Base-by-base conservation (phyloP, 2,888 invertebrate genomes). In the Carpatolechia fugitivella region DNA sequence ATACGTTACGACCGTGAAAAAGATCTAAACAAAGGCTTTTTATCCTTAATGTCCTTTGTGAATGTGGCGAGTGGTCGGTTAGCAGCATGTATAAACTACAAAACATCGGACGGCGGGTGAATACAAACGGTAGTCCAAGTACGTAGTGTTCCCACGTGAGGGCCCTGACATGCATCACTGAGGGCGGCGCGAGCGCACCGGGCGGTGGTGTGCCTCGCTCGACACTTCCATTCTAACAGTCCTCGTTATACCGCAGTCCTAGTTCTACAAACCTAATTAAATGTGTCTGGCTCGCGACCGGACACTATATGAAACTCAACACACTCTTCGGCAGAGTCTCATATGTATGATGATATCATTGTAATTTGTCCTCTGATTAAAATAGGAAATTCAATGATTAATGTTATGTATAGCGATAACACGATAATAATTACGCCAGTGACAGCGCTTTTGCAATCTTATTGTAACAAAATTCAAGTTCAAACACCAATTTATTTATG, bases 61-160 rank as follows among this genome's bases (percentile, higher is more conserved):
- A 40, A 16, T 35, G n/a, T 44, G n/a, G 33, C 46, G 44, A 41
- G 35, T 49, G 33, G 40, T 40, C 51, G 16, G 40, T 36, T 47
- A 13, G 52, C 31, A 33, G 48, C 56, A 56, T 57, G 54, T 51
- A 46, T 40, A 56, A 56, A 54, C 38, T 31, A 51, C 65, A 64
- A 70, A 68, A 69, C 69, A 63, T 62, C 52, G 58, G 60, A 63
- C 65, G 70, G 72, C 72, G 64, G 65, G 66, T 68, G 75, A 76
- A 79, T 79, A 73, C 73, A 75, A 77, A 78, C 76, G 74, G 71
- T 73, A 72, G 72, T 76, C 69, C 70, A 75, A 69, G 72, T 76
- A 75, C 72, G 69, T 57, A 65, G 63, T 68, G 75, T 82, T 81
- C 81, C 82, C 82, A 82, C 78, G 80, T 75, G 73, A 67, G 62